Evolutionary conservation across 2,113 vertebrate species (phyloP).

Genomic region (Aptenodytes forsteri): DNA sequence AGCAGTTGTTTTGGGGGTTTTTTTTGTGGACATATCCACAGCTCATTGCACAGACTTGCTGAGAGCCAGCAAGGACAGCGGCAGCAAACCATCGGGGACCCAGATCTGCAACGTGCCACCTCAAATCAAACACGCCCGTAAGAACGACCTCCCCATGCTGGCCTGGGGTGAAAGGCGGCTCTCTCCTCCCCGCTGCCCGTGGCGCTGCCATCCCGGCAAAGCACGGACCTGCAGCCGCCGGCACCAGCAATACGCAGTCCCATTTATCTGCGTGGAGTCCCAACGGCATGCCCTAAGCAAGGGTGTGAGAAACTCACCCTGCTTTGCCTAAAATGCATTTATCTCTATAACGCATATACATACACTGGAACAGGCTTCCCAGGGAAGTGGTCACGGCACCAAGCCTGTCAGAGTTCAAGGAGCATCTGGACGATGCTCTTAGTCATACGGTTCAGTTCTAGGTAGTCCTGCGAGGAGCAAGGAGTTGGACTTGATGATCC

Average conservation of each 20-base stretch:
- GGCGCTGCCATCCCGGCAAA: not conserved
- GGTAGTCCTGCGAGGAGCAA: not conserved
- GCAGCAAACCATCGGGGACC: not conserved
- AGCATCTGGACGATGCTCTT: not conserved
- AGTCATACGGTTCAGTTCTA: not conserved
- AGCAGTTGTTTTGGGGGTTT: not conserved
- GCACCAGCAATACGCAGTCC: not conserved
- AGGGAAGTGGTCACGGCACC: not conserved
- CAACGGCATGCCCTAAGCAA: fast-evolving
- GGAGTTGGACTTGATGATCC: not conserved
- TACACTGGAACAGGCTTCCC: not conserved
- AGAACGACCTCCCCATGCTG: fast-evolving
- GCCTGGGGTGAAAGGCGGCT: not conserved
- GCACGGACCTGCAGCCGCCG: not conserved
- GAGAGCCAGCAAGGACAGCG: not conserved
- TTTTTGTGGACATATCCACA: not conserved
- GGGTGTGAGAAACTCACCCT: not conserved
- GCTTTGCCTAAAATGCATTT: not conserved
- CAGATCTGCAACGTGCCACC: not conserved
- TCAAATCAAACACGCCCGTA: not conserved
- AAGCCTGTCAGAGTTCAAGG: not conserved
- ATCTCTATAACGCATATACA: not conserved
- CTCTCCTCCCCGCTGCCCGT: not conserved
- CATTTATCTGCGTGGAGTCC: not conserved
- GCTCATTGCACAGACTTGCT: not conserved